These are phyloP conservation scores for Argopecten irradians DNA, from an alignment of 1,140 invertebrate species.

Conservation along the genomic window DNA sequence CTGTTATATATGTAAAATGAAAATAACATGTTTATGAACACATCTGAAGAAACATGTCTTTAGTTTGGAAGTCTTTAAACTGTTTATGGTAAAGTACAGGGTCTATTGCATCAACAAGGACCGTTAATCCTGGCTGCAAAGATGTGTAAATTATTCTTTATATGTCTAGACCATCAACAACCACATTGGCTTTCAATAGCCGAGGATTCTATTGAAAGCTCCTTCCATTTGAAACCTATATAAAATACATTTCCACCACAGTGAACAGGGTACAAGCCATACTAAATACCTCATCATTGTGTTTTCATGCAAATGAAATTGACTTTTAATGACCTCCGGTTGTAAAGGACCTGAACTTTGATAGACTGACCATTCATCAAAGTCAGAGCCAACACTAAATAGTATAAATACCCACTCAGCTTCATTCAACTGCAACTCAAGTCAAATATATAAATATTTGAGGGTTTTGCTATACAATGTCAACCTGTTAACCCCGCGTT, in stretches of 20 bases:
- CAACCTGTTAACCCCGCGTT: neutral
- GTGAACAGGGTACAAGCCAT: neutral
- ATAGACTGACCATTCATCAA: constrained; percentile 1
- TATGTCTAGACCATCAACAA: neutral
- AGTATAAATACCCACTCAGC: neutral
- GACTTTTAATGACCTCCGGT: neutral
- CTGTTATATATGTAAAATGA: neutral
- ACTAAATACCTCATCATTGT: neutral
- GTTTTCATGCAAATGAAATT: neutral
- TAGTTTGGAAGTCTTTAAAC: neutral
- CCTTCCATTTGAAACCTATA: neutral
- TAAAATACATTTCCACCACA: neutral
- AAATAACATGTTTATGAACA: neutral
- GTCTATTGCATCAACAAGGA: neutral
- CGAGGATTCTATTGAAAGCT: neutral
- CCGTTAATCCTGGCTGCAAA: neutral
- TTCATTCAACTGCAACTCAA: neutral
- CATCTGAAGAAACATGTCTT: neutral
- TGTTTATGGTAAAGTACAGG: neutral
- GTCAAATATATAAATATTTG: neutral
- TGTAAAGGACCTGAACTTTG: neutral
- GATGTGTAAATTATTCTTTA: neutral
- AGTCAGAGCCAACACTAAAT: neutral
- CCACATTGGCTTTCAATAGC: neutral
- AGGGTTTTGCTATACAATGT: neutral